Evolutionary conservation across 2,888 invertebrate species (phyloP).

Genomic region (Pseudeuparius sepicola): DNA sequence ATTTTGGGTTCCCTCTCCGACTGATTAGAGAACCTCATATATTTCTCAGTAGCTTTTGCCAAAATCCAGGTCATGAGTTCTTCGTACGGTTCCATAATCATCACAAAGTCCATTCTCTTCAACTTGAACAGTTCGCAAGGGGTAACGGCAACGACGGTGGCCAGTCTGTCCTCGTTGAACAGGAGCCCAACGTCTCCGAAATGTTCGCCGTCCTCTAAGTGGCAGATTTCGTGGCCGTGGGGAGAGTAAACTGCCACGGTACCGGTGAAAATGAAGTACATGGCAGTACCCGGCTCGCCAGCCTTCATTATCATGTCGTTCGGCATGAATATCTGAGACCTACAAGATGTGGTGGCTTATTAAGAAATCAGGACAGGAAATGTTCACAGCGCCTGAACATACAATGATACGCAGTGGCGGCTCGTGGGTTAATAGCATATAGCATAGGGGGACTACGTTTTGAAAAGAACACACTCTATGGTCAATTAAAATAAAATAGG

Average conservation of each 20-base stretch:
- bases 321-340: conserved; percentile 36
- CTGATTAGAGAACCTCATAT: too few relatives aligned
- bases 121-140: conserved; percentile 39
- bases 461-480: too few relatives aligned
- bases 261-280: conserved; percentile 39
- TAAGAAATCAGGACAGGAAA: too few relatives aligned
- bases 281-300: conserved; percentile 32
- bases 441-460: too few relatives aligned
- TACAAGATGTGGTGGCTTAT: too few relatives aligned
- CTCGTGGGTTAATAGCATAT: too few relatives aligned
- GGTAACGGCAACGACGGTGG: conserved; percentile 39
- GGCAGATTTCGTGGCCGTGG: conserved; percentile 38
- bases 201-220: conserved; percentile 40
- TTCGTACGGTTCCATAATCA: conserved; percentile 35
- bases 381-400: too few relatives aligned
- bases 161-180: conserved; percentile 35
- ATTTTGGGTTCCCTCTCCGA: too few relatives aligned
- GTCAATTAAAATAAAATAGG: too few relatives aligned
- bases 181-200: conserved; percentile 42
- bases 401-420: too few relatives aligned
- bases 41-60: too few relatives aligned
- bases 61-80: too few relatives aligned
- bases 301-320: conserved; percentile 37
- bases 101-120: conserved; percentile 34
- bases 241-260: conserved; percentile 39